phyloP scores from a whole-genome alignment of 2,113 vertebrate genomes.

The Himantopus leucocephalus region DNA sequence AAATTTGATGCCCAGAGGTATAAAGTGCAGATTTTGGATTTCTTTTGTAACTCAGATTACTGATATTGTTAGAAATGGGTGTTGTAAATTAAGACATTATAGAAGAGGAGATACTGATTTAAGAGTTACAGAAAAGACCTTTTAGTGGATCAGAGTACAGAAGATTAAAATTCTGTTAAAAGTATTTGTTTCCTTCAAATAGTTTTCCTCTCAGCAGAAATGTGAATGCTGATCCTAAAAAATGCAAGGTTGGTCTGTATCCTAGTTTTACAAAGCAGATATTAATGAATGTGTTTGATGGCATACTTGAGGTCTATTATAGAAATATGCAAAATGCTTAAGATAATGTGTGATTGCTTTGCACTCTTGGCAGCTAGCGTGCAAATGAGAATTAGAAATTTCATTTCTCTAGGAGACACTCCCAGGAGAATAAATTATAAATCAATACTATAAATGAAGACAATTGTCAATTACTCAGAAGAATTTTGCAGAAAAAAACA shows the following conservation, averaged over 20 bases:
- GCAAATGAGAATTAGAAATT: neutral
- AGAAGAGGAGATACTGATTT: neutral
- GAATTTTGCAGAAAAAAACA: neutral
- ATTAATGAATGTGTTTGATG: neutral
- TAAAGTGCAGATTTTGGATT: neutral
- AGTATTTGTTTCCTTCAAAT: neutral
- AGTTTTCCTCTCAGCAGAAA: neutral
- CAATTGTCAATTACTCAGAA: neutral
- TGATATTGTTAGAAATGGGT: neutral
- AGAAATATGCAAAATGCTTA: neutral
- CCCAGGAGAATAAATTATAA: neutral
- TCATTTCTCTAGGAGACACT: neutral
- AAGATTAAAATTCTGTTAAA: neutral
- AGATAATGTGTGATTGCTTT: neutral
- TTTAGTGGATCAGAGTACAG: neutral
- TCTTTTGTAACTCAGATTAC: neutral
- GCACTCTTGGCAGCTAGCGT: accelerated
- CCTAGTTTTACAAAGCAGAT: neutral
- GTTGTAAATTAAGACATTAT: neutral
- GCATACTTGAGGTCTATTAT: neutral
- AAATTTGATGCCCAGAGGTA: neutral
- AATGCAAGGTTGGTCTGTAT: neutral
- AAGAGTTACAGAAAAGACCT: neutral
- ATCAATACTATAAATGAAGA: neutral
- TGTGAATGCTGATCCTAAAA: neutral